Base-by-base conservation (phyloP, 2,113 vertebrate genomes). In the Brachypteracias leptosomus region DNA sequence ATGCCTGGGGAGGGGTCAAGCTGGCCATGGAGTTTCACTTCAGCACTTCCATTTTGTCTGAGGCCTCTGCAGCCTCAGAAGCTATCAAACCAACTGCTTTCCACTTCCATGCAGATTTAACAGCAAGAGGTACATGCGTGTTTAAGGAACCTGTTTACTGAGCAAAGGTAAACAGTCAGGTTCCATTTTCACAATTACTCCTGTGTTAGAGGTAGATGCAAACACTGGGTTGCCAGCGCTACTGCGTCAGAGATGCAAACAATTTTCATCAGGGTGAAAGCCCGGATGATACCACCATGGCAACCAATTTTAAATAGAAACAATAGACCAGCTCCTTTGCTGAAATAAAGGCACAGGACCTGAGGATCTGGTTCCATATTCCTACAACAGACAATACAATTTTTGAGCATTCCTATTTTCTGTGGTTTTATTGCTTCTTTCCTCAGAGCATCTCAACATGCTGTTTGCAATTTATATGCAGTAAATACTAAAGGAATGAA, bases 241-340 rank as follows among this genome's bases (percentile, higher is more conserved):
- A 52, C 95, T 75, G 82, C 46, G 29, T 95, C 96, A 94, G 54
- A 35, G 90, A 94, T 59, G n/a, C 94, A 90, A 91, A 93, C 90
- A 74, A 33, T 93, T 85, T 90, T 61, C 95, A 95, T 81, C 73
- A 81, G 93, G 73, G 90, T 33, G 36, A 86, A 86, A 84, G 76
- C 95, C 93, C 28, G 65, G 91, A 95, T 96, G 95, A 87, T 94
- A 96, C 95, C 96, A 96, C 96, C 96, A 96, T 93, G 94, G 96
- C 92, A 97, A 97, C 92, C 93, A 89, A 90, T 95, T 94, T 96
- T 89, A 96, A 95, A 96, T 90, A 96, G 95, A 94, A 96, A 96
- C 80, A 96, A 85, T 72, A 87, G 83, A 49, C 88, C 80, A 82
- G 70, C 86, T 90, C 84, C 49, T 75, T n/a, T 0, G 0, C 83